These are phyloP conservation scores for Myotis lucifugus DNA, from an alignment of 2,113 vertebrate genomes.

Conservation along the genomic window DNA sequence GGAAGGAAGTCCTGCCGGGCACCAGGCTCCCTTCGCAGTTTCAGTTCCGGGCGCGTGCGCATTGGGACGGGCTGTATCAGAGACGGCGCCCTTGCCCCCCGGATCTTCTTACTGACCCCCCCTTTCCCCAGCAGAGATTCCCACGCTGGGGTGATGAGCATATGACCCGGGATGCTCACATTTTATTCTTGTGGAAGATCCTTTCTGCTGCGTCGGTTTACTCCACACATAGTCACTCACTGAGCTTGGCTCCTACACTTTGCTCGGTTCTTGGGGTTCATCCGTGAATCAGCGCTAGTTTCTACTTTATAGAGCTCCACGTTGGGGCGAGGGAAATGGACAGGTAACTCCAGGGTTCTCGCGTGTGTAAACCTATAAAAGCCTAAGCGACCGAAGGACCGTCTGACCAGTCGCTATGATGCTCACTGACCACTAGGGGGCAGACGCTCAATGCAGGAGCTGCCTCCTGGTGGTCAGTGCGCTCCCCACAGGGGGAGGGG, in stretches of 20 bases:
- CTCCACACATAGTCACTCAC: background rate
- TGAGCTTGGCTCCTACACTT: background rate
- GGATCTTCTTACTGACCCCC: background rate
- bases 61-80: background rate
- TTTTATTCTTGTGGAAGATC: background rate
- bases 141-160: background rate
- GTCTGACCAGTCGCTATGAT: too few species aligned
- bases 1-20: background rate
- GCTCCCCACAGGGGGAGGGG: too few species aligned
- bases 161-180: background rate
- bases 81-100: background rate
- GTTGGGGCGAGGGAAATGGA: background rate
- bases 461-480: too few species aligned
- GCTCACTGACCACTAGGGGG: too few species aligned
- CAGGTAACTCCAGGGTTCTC: background rate
- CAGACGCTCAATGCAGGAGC: too few species aligned
- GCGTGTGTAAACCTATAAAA: background rate
- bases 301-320: background rate
- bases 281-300: background rate
- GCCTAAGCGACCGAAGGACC: too few species aligned
- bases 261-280: background rate
- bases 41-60: background rate
- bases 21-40: background rate
- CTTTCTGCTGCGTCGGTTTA: background rate
- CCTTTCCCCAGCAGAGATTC: background rate